phyloP scores from a whole-genome alignment of 2,888 invertebrate species.

The Keiferia lycopersicella region DNA sequence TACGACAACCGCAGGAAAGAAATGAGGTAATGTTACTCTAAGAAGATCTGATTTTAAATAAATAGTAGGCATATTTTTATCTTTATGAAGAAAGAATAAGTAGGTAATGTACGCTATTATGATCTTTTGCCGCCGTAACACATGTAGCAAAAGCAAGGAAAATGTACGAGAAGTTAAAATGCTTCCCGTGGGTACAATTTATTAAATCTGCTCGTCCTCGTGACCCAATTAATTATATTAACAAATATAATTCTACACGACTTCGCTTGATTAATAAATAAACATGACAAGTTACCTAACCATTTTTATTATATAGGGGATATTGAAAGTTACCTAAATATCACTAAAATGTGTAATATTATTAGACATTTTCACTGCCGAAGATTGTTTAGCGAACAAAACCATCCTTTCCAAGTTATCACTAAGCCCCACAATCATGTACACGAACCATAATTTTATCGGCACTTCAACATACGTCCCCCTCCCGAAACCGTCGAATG shows the following conservation, averaged over 20 bases:
- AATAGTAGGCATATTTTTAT: neutral
- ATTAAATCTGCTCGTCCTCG: constrained; percentile 23
- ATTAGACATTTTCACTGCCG: neutral
- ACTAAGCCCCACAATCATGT: neutral
- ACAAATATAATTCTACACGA: neutral
- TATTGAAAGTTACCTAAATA: too few species aligned
- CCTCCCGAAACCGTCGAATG: constrained; percentile 26
- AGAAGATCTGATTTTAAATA: too few species aligned
- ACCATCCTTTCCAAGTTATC: neutral
- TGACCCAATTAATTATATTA: constrained; percentile 8
- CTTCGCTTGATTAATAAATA: neutral
- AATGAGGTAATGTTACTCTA: too few species aligned
- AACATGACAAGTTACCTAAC: neutral
- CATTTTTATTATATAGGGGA: neutral
- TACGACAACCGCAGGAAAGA: too few species aligned
- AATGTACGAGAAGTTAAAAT: constrained; percentile 39
- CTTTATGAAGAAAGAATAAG: neutral
- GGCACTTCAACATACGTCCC: neutral
- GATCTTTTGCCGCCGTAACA: neutral
- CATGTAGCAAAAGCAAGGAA: constrained; percentile 15
- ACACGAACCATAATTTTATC: constrained; percentile 10
- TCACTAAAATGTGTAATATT: too few species aligned
- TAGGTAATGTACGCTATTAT: neutral
- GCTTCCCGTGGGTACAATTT: constrained; percentile 39
- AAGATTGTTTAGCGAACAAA: neutral